Percentiles rank a stretch among this genome's conserved stretches.
These are phyloP conservation scores for Ridgeia piscesae DNA, from an alignment of 1,140 invertebrate species.

Conservation along the genomic window DNA sequence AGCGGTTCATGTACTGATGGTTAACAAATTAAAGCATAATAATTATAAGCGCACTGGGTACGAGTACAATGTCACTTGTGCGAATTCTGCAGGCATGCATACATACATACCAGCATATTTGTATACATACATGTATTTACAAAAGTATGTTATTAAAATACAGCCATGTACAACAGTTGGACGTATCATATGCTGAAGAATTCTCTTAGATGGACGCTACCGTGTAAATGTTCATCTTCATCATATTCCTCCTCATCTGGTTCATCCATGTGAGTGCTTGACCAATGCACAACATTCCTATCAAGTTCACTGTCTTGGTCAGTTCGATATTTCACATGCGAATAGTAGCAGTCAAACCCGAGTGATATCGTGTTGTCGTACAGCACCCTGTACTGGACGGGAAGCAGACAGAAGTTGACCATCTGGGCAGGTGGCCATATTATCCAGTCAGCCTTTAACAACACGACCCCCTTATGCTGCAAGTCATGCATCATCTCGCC, in stretches of 20 bases:
- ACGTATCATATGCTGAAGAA: background rate
- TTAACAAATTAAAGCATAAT: background rate
- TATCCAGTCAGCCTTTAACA: constrained; percentile 81
- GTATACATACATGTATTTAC: background rate
- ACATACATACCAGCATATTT: background rate
- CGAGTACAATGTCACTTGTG: background rate
- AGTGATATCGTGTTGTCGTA: constrained; percentile 89
- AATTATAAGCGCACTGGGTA: background rate
- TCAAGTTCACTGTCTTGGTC: background rate
- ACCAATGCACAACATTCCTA: background rate
- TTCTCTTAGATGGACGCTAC: background rate
- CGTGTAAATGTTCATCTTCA: background rate
- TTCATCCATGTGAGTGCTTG: background rate
- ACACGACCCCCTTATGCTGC: constrained; percentile 73
- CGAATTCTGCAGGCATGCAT: background rate
- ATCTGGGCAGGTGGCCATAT: constrained; percentile 80
- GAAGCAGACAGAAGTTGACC: constrained; percentile 86
- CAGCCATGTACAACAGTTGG: background rate
- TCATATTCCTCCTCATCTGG: background rate
- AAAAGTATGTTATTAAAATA: background rate
- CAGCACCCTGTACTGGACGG: constrained; percentile 79
- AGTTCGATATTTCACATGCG: constrained; percentile 71
- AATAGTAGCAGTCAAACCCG: constrained; percentile 90
- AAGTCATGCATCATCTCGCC: constrained; percentile 65
- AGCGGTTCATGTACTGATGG: background rate